These are phyloP conservation scores for Melanotus villosus DNA, from an alignment of 2,888 invertebrate genomes.

Conservation along the genomic window DNA sequence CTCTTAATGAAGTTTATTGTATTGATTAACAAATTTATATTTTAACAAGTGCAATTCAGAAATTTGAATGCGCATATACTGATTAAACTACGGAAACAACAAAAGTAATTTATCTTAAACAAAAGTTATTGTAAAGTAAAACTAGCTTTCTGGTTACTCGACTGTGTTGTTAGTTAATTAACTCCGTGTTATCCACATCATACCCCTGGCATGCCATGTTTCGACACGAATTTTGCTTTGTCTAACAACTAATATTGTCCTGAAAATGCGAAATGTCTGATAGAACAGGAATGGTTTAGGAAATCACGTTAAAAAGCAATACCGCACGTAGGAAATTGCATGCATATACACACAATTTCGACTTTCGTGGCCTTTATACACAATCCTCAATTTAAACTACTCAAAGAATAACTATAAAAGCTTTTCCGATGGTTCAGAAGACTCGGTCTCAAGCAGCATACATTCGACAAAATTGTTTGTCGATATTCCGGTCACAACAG, in stretches of 20 bases:
- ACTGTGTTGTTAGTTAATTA: neutral
- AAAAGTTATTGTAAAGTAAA: neutral
- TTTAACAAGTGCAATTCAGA: too few species aligned
- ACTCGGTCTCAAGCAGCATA: conserved; percentile 4
- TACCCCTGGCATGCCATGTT: neutral
- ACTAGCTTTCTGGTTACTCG: neutral
- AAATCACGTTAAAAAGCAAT: too few species aligned
- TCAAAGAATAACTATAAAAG: neutral
- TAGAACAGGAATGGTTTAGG: neutral
- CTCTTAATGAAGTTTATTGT: too few species aligned
- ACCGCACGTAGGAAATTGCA: too few species aligned
- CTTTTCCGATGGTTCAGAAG: conserved; percentile 15
- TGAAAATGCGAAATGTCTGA: neutral
- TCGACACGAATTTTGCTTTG: neutral
- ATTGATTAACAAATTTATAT: too few species aligned
- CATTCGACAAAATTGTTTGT: conserved; percentile 19
- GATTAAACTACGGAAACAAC: neutral
- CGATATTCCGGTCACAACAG: conserved; percentile 25
- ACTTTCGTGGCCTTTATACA: too few species aligned
- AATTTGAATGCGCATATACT: neutral
- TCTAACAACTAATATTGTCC: neutral
- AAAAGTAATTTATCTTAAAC: neutral
- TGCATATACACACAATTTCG: too few species aligned
- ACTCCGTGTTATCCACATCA: neutral
- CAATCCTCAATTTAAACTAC: neutral